Conservation (phyloP, 2,888 invertebrate species). For the Acanthopleura granulata region DNA sequence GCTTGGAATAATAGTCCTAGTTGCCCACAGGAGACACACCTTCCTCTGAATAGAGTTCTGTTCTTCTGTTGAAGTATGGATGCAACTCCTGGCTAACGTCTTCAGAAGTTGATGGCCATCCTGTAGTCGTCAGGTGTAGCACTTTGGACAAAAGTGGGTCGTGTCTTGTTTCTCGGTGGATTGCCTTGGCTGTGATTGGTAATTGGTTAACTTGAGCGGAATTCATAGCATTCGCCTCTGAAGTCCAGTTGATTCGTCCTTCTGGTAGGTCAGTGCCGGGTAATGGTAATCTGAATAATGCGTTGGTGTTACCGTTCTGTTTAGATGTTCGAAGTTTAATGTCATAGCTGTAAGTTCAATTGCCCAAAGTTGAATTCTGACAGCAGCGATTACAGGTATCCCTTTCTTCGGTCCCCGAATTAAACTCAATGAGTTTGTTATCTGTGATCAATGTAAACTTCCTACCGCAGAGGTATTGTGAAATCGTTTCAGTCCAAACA, state of each 20-base stretch:
- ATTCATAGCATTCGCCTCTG: slow-evolving; percentile 21
- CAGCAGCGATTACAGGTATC: slow-evolving; percentile 55
- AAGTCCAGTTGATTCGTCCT: not conserved
- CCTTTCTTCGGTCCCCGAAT: slow-evolving; percentile 33
- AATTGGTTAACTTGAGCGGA: not conserved
- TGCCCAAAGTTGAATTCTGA: slow-evolving; percentile 61
- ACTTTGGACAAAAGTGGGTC: slow-evolving; percentile 20
- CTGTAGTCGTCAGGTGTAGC: not conserved
- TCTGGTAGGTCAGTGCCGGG: slow-evolving; percentile 2
- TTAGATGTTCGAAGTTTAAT: slow-evolving; percentile 23
- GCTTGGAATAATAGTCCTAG: too few relatives aligned
- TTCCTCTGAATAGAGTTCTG: too few relatives aligned
- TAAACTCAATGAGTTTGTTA: slow-evolving; percentile 30
- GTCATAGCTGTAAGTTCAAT: slow-evolving; percentile 30
- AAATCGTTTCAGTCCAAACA: slow-evolving; percentile 32
- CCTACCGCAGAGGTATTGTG: slow-evolving; percentile 33
- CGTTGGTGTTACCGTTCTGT: slow-evolving; percentile 52
- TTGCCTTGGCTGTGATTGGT: not conserved
- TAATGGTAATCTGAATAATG: slow-evolving; percentile 43
- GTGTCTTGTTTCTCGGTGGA: not conserved
- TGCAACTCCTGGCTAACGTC: too few relatives aligned
- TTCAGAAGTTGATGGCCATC: slow-evolving; percentile 18
- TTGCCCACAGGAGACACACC: too few relatives aligned
- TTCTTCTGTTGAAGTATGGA: too few relatives aligned
- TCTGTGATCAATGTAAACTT: slow-evolving; percentile 33